Evolutionary conservation across 2,113 vertebrate genomes (phyloP), one percentile per base, ranked within the genome.

Genomic region (Triplophysa rosa): DNA sequence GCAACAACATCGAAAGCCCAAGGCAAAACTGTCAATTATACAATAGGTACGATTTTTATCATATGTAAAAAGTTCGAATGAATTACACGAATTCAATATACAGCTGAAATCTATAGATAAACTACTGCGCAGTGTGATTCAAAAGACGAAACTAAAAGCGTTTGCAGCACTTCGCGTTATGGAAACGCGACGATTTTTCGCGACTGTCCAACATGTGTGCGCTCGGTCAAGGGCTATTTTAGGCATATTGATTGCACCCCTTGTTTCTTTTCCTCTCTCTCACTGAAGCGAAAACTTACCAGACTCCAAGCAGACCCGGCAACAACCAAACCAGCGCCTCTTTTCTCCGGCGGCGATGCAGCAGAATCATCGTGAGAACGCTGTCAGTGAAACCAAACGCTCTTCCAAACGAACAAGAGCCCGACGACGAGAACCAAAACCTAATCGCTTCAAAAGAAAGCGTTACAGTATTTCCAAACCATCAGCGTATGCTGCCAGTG

Each of bases 291-390:
- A 64, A 75, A 75, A 88, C 92, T 91, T 82, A 93, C 92, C 92
- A 89, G 29, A 90, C 81, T 82, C 90, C 88, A 19, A 93, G 85
- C 21, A 91, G 72, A 42, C 88, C 88, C 26, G 83, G 45, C 47
- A 92, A 78, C 76, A 91, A 76, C 88, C 90, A 90, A 14, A 86
- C 82, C 52, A 81, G 84, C 82, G 88, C 67, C 29, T 69, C 79
- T 84, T 52, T 89, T 82, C 87, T 86, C 87, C 59, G 83, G 77
- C 85, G 74, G 13, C 56, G 72, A 69, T 81, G 81, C 85, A 77
- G 83, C 83, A 72, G 45, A 3, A 79, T 82, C 71, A 79, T 80
- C 3, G 70, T 47, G 33, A 8, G 47, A 17, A 10, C 26, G n/a
- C 56, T 26, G 58, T 52, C 73, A 71, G 24, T 49, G 13, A 29